These are phyloP conservation scores for Osmerus mordax DNA, from an alignment of 2,113 vertebrate genomes.

Conservation along the genomic window DNA sequence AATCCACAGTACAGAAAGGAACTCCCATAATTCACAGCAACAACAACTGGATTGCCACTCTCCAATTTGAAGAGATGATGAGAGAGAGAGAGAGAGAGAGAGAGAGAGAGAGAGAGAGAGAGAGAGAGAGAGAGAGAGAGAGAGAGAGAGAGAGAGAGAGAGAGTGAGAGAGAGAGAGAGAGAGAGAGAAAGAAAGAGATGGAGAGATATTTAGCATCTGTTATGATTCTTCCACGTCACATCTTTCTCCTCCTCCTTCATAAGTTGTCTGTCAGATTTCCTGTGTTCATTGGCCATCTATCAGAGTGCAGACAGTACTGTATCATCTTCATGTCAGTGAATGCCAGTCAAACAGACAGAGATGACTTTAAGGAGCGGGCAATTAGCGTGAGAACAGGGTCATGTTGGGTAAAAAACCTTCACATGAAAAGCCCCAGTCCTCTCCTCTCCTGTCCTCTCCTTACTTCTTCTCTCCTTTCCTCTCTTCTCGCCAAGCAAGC, in stretches of 20 bases:
- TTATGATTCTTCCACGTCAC: no score
- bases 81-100: no score
- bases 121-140: no score
- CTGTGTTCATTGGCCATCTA: constrained; percentile 22
- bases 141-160: no score
- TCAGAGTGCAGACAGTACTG: constrained; percentile 34
- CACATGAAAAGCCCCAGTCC: constrained; percentile 41
- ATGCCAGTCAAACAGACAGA: constrained; percentile 44
- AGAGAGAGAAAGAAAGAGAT: no score
- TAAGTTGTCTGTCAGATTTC: constrained; percentile 23
- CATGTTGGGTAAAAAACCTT: constrained; percentile 52
- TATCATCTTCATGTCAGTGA: constrained; percentile 42
- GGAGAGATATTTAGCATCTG: constrained; percentile 9
- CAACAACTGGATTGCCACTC: constrained; percentile 26
- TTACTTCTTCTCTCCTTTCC: constrained; percentile 49
- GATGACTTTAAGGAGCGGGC: constrained; percentile 52
- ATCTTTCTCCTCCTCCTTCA: constrained; percentile 21
- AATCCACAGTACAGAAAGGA: constrained; percentile 41
- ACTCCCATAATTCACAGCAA: constrained; percentile 50
- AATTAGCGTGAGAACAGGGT: constrained; percentile 55
- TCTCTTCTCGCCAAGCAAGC: constrained; percentile 55
- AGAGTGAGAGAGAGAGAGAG: no score
- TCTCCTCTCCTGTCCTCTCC: constrained; percentile 5
- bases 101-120: no score
- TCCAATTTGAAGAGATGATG: constrained; percentile 33